Base-by-base conservation (phyloP, 2,888 invertebrate genomes). In the Eupelmus urozonus region DNA sequence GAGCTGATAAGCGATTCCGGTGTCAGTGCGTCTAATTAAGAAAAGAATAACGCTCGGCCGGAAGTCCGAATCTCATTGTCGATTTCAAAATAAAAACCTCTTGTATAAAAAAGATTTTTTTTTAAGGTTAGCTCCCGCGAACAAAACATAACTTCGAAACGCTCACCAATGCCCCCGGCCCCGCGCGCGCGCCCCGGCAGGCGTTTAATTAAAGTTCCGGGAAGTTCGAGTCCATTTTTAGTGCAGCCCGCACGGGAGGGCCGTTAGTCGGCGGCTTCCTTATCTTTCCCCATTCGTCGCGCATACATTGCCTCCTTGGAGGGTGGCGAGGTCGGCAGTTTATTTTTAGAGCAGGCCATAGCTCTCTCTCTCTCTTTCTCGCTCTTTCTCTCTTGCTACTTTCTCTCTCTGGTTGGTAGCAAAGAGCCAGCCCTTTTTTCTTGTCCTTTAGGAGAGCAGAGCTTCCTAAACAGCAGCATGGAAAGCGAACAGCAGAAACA, bases 401-500 rank as follows among this genome's bases (percentile, higher is more conserved):
- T 9, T 13, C 23, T 34, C 27, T 18, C 2, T 34, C 4, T 18
- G 7, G 13, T 53, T 25, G 55, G 18, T 25, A 20, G 20, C 42
- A 51, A 25, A 67, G 20, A 75, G 16, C 5, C n/a, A 57, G 5
- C 11, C 34, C 34, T 63, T 49, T 71, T 62, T 57, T 27, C n/a
- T 23, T 63, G 3, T 29, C 9, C 4, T 9, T 55, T 0, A 23
- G 40, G 23, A 71, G 71, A 29, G 11, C 0, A 49, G 5, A 20
- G 16, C 13, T 45, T 34, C 34, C 9, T 34, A 9, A 5, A 49
- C 55, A n/a, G 40, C 45, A 74, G 73, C 55, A 89, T 88, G 88
- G 88, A 88, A 65, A 82, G 81, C 29, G 88, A 88, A 45, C 83
- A 80, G 20, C 85, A 84, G 62, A 87, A 85, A 81, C 86, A 87